phyloP scores from a whole-genome alignment of 2,888 invertebrate species.

The Limnephilus marmoratus region DNA sequence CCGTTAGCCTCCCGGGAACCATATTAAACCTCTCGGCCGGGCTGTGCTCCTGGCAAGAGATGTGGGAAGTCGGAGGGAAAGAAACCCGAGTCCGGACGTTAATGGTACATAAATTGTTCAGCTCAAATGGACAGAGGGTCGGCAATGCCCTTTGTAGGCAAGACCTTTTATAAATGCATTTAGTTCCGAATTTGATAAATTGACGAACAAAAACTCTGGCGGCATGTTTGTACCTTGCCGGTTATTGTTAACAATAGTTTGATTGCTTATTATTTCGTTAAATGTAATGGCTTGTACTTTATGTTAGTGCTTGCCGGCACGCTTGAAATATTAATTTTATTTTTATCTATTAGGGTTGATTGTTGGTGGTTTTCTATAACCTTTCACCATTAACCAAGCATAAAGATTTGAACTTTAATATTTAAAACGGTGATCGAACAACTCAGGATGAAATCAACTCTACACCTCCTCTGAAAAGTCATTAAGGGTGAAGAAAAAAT shows the following conservation, averaged over 20 bases:
- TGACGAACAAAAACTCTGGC: slow-evolving; percentile 33
- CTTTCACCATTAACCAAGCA: background rate
- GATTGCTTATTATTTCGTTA: slow-evolving; percentile 41
- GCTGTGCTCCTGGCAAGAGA: slow-evolving; percentile 29
- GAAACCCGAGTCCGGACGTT: slow-evolving; percentile 53
- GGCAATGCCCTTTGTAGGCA: slow-evolving; percentile 42
- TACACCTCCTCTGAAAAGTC: too few relatives aligned
- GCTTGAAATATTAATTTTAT: background rate
- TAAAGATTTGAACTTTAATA: too few relatives aligned
- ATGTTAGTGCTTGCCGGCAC: background rate
- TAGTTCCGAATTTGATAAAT: slow-evolving; percentile 50
- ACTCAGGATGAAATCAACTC: too few relatives aligned
- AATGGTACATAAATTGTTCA: slow-evolving; percentile 58
- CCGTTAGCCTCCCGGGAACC: background rate
- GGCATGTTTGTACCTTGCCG: slow-evolving; percentile 25
- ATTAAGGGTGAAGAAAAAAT: too few relatives aligned
- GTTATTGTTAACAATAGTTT: slow-evolving; percentile 15
- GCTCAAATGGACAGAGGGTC: slow-evolving; percentile 55
- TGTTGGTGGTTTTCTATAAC: background rate
- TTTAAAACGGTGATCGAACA: too few relatives aligned
- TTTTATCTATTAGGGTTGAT: background rate
- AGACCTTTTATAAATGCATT: slow-evolving; percentile 47
- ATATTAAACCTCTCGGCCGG: slow-evolving; percentile 29
- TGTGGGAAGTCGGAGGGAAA: slow-evolving; percentile 40
- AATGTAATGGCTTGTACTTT: slow-evolving; percentile 2